These are phyloP conservation scores for Thaleichthys pacificus DNA, from an alignment of 2,797 vertebrate genomes.

Conservation along the genomic window DNA sequence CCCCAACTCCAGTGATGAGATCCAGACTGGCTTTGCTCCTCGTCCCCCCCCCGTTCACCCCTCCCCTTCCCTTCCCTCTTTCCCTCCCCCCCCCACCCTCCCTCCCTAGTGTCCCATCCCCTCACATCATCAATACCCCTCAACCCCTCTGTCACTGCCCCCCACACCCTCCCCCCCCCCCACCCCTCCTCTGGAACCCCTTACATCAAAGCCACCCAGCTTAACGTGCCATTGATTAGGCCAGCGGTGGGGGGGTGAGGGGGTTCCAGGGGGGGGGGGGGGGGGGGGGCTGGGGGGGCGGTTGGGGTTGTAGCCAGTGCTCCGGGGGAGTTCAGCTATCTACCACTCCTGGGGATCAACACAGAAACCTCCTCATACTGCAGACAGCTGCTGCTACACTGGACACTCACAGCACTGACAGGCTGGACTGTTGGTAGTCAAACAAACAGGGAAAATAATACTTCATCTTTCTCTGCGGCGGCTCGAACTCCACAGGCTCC, in stretches of 20 bases:
- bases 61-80: conserved; percentile 21
- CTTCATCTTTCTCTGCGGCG: neutral
- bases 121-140: conserved; percentile 72
- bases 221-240: conserved; percentile 73
- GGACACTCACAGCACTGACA: neutral
- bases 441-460: neutral
- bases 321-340: conserved; percentile 35
- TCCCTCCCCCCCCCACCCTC: conserved; percentile 42
- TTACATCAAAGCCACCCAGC: conserved; percentile 65
- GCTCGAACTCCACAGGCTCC: neutral
- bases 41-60: conserved; percentile 12
- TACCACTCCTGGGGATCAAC: conserved; percentile 34
- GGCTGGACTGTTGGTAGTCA: neutral
- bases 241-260: conserved; percentile 32
- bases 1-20: conserved; percentile 48
- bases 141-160: conserved; percentile 41
- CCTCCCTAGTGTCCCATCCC: conserved; percentile 58
- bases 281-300: neutral
- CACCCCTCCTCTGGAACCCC: conserved; percentile 53
- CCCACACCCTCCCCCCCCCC: neutral
- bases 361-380: neutral
- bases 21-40: conserved; percentile 60
- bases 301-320: conserved; percentile 1
- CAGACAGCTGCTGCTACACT: neutral
- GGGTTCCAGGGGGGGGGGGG: neutral